Evolutionary conservation across 2,113 vertebrate genomes (phyloP).

Genomic region (Mustela lutreola): DNA sequence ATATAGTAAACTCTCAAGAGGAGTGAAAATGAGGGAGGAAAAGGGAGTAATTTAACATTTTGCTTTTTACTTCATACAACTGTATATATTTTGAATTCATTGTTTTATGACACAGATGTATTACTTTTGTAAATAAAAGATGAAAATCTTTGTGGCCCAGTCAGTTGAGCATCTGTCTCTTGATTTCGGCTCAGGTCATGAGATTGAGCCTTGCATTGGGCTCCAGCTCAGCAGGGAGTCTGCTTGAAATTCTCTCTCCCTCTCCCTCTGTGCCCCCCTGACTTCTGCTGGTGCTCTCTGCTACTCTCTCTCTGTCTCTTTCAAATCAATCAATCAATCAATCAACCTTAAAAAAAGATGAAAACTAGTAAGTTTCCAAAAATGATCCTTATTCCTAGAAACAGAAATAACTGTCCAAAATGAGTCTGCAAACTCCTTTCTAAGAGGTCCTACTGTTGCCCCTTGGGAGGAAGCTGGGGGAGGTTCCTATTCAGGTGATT

Average conservation of each 20-base stretch:
- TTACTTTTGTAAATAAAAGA: background rate
- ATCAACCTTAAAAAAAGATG: background rate
- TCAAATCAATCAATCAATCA: background rate
- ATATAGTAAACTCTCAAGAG: background rate
- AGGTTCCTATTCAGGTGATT: background rate
- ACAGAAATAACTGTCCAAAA: background rate
- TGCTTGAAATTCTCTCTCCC: background rate
- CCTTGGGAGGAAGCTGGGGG: background rate
- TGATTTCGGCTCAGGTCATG: background rate
- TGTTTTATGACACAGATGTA: background rate
- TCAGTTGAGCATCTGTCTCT: background rate
- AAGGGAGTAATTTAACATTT: conserved; percentile 3
- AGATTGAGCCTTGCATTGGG: background rate
- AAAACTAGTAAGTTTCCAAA: background rate
- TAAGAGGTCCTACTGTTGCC: background rate
- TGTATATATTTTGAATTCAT: too few relatives aligned
- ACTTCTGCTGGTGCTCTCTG: background rate
- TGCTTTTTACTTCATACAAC: background rate
- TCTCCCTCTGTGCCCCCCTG: background rate
- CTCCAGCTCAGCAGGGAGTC: background rate
- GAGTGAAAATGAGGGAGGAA: background rate
- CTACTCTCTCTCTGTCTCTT: background rate
- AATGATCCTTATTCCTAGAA: background rate
- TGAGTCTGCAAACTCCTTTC: background rate
- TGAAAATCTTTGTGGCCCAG: background rate